These are phyloP conservation scores for Phalacrocorax aristotelis DNA, from an alignment of 2,113 vertebrate genomes.

Conservation along the genomic window DNA sequence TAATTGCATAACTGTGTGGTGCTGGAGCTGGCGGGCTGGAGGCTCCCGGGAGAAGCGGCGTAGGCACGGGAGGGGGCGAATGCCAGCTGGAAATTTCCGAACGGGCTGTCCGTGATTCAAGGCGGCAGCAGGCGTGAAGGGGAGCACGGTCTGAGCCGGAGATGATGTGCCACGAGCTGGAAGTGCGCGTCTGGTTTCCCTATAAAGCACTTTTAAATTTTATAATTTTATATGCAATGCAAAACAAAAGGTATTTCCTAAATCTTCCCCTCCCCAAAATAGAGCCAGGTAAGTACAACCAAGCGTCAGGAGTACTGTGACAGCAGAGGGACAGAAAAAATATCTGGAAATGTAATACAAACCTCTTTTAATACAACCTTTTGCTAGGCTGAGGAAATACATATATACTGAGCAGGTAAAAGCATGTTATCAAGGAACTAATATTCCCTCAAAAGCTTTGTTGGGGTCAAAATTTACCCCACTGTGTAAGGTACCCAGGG, in stretches of 20 bases:
- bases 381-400: not conserved
- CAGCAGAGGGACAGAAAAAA: not conserved
- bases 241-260: not conserved
- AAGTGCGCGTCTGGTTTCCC: not conserved
- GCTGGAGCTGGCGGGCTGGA: not conserved
- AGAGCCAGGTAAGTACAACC: not conserved
- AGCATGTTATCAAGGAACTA: not conserved
- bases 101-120: not conserved
- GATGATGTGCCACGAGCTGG: rapidly evolving
- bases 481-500: not conserved
- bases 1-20: not conserved
- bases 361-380: not conserved
- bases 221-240: rapidly evolving
- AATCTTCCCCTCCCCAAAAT: not conserved
- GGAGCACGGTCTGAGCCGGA: rapidly evolving
- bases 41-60: not conserved
- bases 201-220: rapidly evolving
- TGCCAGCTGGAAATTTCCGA: not conserved
- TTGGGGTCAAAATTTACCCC: not conserved
- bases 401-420: rapidly evolving
- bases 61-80: not conserved
- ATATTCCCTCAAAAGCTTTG: not conserved
- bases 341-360: not conserved
- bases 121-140: rapidly evolving
- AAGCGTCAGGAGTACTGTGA: not conserved